Percentiles rank a stretch among this genome's conserved stretches.
Evolutionary conservation across 2,888 invertebrate genomes (phyloP).

Genomic region (Barypeithes pellucidus): DNA sequence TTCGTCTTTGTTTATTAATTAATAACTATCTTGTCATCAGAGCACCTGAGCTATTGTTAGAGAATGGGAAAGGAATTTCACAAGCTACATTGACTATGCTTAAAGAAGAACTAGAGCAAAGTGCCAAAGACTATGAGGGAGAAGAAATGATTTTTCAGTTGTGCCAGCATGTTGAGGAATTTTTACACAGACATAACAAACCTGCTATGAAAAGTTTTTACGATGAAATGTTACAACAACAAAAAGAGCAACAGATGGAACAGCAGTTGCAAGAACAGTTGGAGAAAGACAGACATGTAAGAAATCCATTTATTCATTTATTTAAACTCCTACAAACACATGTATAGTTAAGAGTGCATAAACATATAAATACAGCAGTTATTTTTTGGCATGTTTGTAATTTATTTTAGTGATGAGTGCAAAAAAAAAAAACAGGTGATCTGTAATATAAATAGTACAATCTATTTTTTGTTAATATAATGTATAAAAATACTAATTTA

Average conservation of each 20-base stretch:
- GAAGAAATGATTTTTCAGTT: slow-evolving; percentile 92
- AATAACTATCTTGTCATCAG: slow-evolving; percentile 63
- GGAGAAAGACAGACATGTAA: slow-evolving; percentile 79
- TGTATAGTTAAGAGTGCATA: no score
- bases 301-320: slow-evolving; percentile 2
- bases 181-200: slow-evolving; percentile 86
- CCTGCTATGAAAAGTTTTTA: slow-evolving; percentile 88
- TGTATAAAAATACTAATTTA: no score
- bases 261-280: slow-evolving; percentile 76
- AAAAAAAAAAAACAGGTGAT: no score
- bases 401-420: no score
- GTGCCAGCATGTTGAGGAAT: slow-evolving; percentile 85
- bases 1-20: not conserved
- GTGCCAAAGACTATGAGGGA: slow-evolving; percentile 77
- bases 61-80: slow-evolving; percentile 87
- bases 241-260: slow-evolving; percentile 79
- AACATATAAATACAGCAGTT: no score
- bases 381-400: no score
- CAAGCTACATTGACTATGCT: slow-evolving; percentile 78
- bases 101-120: slow-evolving; percentile 74
- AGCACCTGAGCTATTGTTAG: slow-evolving; percentile 79
- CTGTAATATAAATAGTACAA: no score
- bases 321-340: no score
- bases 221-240: slow-evolving; percentile 89
- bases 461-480: no score